Base-by-base conservation (phyloP, 2,797 vertebrate species). In the Denticeps clupeoides region DNA sequence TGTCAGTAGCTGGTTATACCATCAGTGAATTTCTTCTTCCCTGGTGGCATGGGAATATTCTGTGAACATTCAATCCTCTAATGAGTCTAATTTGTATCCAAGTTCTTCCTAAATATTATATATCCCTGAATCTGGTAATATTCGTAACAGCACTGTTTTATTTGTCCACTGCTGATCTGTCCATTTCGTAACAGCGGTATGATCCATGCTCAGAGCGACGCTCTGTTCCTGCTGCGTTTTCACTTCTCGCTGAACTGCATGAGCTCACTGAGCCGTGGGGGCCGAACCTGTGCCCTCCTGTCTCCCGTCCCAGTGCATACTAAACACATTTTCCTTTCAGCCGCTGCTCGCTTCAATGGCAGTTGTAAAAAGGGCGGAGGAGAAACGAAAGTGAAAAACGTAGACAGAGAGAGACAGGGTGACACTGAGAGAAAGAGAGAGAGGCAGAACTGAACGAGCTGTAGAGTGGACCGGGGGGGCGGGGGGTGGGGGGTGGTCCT, bases 311-410 rank as follows among this genome's bases (percentile, higher is more conserved):
- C 33, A 54, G 18, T 48, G 44, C 59, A 59, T 58, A 53, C 47
- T 56, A 55, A 64, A 43, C 40, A 26, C 40, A 23, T 33, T 37
- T 27, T 33, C 41, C 44, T 33, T 60, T 60, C 43, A 60, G 45
- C 31, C 28, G 31, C 11, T 45, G 31, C 28, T 55, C 4, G 43
- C 35, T 24, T 48, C 45, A 41, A 47, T 52, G 16, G 26, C 47
- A 21, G 49, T 38, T 7, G 41, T 29, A 45, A 42, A 29, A 29
- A 38, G 37, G 23, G 37, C 50, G 5, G 4, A 2, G 5, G 28
- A 13, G 24, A 47, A 48, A 19, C n/a, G 3, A 19, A 23, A 7
- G 32, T 35, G 2, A 16, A 32, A 35, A 32, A 35, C 6, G 8
- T 7, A 41, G 9, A 49, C 9, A 53, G 29, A 18, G 15, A 37